phyloP scores from a whole-genome alignment of 2,888 invertebrate species.

The Stictocephala bisonia region DNA sequence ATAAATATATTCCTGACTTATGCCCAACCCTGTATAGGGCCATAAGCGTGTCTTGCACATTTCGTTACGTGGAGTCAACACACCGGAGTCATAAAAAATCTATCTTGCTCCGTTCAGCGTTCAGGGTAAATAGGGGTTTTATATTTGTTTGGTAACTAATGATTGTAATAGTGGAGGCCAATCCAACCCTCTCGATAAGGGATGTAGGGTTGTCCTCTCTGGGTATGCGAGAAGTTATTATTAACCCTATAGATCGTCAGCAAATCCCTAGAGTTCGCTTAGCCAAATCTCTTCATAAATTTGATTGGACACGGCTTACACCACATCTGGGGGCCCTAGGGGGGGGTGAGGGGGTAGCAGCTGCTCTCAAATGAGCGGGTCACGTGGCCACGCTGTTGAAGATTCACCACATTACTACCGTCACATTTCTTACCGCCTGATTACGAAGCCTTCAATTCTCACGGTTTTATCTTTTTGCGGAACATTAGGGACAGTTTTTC shows the following conservation, averaged over 20 bases:
- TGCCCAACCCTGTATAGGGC: no score
- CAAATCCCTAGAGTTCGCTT: slow-evolving; percentile 40
- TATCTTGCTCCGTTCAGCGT: no score
- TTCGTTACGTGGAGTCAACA: no score
- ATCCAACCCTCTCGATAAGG: no score
- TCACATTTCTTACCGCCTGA: slow-evolving; percentile 21
- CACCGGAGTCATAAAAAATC: no score
- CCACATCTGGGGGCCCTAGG: slow-evolving; percentile 9
- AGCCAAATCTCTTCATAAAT: slow-evolving; percentile 45
- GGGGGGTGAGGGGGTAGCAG: not conserved
- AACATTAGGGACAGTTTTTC: slow-evolving; percentile 21
- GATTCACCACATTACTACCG: not conserved
- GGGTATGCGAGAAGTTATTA: slow-evolving; percentile 25
- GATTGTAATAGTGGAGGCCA: no score
- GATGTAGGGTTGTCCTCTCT: no score
- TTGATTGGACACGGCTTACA: slow-evolving; percentile 43
- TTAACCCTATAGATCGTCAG: slow-evolving; percentile 42
- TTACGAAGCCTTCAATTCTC: slow-evolving; percentile 18
- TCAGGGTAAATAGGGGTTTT: no score
- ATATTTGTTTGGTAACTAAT: no score
- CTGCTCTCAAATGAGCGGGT: slow-evolving; percentile 11
- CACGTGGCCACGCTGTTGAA: no score
- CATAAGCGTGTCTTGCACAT: no score
- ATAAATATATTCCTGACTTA: no score
- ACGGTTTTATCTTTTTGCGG: slow-evolving; percentile 17